Percentiles rank a stretch among this genome's conserved stretches.
phyloP scores from a whole-genome alignment of 2,797 vertebrate species.

The Enteromius trimaculatus region DNA sequence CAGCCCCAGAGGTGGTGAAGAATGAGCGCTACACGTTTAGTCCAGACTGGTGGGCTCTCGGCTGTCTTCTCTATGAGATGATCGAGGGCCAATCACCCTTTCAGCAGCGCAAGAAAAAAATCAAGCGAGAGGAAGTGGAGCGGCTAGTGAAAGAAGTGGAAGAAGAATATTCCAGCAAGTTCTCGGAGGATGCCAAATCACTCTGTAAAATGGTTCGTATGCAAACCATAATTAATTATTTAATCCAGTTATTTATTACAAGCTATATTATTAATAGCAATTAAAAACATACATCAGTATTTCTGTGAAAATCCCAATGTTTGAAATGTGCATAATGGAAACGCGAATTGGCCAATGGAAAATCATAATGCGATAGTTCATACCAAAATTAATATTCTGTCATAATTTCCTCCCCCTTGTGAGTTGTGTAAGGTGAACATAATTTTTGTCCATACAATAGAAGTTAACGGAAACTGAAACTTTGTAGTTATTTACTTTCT shows the following conservation, averaged over 20 bases:
- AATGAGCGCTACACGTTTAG: slow-evolving; percentile 95
- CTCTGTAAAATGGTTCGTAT: slow-evolving; percentile 86
- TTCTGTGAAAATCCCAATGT: neutral
- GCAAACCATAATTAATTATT: no score
- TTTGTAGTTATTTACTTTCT: neutral
- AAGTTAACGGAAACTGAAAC: neutral
- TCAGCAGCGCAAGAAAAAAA: slow-evolving; percentile 97
- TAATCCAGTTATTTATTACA: neutral
- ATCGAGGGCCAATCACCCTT: slow-evolving; percentile 97
- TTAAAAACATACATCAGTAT: neutral
- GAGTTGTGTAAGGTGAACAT: neutral
- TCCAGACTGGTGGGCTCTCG: slow-evolving; percentile 98
- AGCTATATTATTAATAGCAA: neutral
- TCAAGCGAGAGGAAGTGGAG: slow-evolving; percentile 96
- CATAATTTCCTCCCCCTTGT: neutral
- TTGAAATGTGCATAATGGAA: neutral
- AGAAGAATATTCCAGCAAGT: slow-evolving; percentile 91
- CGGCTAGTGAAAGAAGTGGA: slow-evolving; percentile 89
- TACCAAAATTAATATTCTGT: neutral
- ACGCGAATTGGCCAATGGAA: neutral
- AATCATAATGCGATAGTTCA: neutral
- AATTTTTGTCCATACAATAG: neutral
- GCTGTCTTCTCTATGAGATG: slow-evolving; percentile 98
- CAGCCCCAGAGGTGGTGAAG: slow-evolving; percentile 96
- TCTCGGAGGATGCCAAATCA: slow-evolving; percentile 86